A percentile compares a stretch with the other conserved stretches of the same genome.
Conservation (phyloP, 2,888 invertebrate genomes). For the Tyria jacobaeae region DNA sequence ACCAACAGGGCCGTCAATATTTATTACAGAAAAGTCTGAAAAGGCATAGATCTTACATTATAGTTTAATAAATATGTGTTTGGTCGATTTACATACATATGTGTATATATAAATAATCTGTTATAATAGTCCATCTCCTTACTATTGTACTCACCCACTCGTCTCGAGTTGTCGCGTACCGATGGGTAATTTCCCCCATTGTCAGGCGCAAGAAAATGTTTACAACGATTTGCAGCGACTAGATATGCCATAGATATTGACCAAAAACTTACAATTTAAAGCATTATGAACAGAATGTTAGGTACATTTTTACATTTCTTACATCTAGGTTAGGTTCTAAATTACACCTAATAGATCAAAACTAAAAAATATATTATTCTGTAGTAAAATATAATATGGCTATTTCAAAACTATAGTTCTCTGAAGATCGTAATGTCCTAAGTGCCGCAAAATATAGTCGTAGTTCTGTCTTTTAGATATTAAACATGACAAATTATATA, state of each 20-base stretch:
- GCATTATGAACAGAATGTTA: too few relatives aligned
- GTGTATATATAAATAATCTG: neutral
- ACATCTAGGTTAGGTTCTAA: too few relatives aligned
- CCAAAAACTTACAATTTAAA: neutral
- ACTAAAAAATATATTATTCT: too few relatives aligned
- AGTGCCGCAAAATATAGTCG: conserved; percentile 47
- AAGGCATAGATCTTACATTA: too few relatives aligned
- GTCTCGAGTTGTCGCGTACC: conserved; percentile 69
- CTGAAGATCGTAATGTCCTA: conserved; percentile 52
- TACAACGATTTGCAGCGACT: conserved; percentile 40
- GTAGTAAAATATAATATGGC: conserved; percentile 33
- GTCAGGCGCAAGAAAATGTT: conserved; percentile 80
- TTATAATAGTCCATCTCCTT: conserved; percentile 54
- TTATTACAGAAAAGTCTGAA: too few relatives aligned
- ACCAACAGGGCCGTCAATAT: too few relatives aligned
- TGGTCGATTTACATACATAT: too few relatives aligned
- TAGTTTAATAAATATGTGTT: too few relatives aligned
- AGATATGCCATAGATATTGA: conserved; percentile 26
- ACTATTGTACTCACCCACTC: conserved; percentile 58
- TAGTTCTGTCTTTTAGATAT: conserved; percentile 44
- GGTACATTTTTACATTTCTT: too few relatives aligned
- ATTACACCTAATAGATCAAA: too few relatives aligned
- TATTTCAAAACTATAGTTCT: conserved; percentile 34
- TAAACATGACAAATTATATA: conserved; percentile 60
- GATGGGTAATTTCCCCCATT: conserved; percentile 84